These are phyloP conservation scores for Apoda limacodes DNA, from an alignment of 2,888 invertebrate genomes.

Conservation along the genomic window DNA sequence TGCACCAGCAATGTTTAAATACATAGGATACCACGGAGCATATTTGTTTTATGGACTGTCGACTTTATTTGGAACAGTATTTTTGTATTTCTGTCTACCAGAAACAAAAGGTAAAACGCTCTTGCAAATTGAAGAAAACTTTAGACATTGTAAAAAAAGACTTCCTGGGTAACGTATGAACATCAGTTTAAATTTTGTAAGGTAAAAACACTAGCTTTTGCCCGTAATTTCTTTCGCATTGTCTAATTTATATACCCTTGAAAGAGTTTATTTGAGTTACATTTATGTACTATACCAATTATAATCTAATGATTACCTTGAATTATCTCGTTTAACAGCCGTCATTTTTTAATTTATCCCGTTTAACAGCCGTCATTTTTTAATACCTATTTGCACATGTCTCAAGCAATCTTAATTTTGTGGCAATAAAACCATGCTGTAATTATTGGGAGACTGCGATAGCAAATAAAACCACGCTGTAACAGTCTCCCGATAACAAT, in stretches of 20 bases:
- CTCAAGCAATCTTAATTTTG: too few species aligned
- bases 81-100: conserved; percentile 72
- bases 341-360: too few species aligned
- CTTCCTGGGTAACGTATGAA: conserved; percentile 24
- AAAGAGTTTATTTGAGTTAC: conserved; percentile 3
- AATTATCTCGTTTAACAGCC: not conserved
- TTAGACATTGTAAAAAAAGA: conserved; percentile 41
- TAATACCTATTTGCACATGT: too few species aligned
- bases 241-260: conserved; percentile 7
- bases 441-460: too few species aligned
- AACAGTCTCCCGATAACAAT: too few species aligned
- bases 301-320: conserved; percentile 3
- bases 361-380: too few species aligned
- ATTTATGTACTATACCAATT: conserved; percentile 4
- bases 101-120: conserved; percentile 78
- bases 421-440: too few species aligned
- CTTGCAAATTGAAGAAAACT: conserved; percentile 74
- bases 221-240: too few species aligned
- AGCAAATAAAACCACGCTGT: too few species aligned
- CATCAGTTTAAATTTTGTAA: conserved; percentile 18
- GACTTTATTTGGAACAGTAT: conserved; percentile 70
- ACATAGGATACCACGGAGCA: conserved; percentile 68
- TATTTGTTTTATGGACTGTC: conserved; percentile 74
- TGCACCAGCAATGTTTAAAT: conserved; percentile 70
- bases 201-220: conserved; percentile 10